Conservation (phyloP, 2,113 vertebrate genomes). For the Neodontobutis hainanensis region DNA sequence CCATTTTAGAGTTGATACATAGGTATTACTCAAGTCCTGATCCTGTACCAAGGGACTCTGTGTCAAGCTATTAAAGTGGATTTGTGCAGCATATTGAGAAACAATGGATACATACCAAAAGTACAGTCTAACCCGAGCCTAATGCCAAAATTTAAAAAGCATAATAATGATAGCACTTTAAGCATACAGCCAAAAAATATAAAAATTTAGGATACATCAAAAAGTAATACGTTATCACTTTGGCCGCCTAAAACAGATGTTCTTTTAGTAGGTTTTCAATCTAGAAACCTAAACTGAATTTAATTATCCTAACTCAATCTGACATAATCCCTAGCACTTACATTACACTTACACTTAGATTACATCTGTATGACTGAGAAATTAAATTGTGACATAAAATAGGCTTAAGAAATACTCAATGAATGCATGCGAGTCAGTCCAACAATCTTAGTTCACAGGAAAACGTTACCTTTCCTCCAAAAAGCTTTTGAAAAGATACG, state of each 20-base stretch:
- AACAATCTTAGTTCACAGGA: background rate
- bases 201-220: too few species aligned
- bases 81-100: background rate
- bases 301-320: too few species aligned
- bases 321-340: background rate
- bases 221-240: too few species aligned
- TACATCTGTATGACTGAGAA: background rate
- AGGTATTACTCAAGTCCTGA: background rate
- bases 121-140: too few species aligned
- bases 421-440: background rate
- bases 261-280: too few species aligned
- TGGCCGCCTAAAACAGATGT: too few species aligned
- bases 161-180: too few species aligned
- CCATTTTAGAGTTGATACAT: background rate
- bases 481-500: slow-evolving; percentile 21
- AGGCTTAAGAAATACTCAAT: slow-evolving; percentile 2
- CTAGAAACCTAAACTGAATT: too few species aligned
- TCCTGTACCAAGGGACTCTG: background rate
- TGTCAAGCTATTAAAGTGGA: background rate
- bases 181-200: too few species aligned
- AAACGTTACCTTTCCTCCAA: slow-evolving; percentile 10
- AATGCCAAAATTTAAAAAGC: background rate
- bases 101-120: background rate
- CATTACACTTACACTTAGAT: too few species aligned
- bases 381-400: background rate